Conservation (phyloP, 2,113 vertebrate genomes). For the Labrus mixtus region DNA sequence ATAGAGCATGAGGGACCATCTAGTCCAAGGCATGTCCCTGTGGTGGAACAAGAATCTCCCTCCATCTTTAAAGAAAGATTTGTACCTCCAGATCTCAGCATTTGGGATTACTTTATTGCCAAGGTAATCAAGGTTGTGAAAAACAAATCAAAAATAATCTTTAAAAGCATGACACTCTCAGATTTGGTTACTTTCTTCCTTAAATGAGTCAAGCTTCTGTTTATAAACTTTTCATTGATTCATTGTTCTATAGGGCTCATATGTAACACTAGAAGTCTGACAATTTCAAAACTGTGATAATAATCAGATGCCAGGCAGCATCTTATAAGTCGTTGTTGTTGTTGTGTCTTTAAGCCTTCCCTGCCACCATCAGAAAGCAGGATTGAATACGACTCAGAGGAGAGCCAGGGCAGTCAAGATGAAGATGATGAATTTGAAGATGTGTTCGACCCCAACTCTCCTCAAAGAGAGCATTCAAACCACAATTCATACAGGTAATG, state of each 20-base stretch:
- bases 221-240: no score
- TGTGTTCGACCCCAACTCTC: slow-evolving; percentile 82
- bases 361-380: slow-evolving; percentile 86
- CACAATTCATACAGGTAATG: slow-evolving; percentile 95
- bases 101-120: slow-evolving; percentile 98
- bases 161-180: not conserved
- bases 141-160: not conserved
- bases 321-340: not conserved
- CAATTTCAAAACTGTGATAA: no score
- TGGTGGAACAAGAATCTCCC: slow-evolving; percentile 82
- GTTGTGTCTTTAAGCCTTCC: slow-evolving; percentile 85
- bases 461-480: slow-evolving; percentile 92
- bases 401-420: slow-evolving; percentile 90
- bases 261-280: not conserved
- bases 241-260: no score
- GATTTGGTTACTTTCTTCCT: not conserved
- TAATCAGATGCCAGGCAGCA: not conserved
- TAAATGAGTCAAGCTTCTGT: not conserved
- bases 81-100: slow-evolving; percentile 95
- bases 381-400: slow-evolving; percentile 95
- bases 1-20: slow-evolving; percentile 85
- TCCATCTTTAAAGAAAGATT: slow-evolving; percentile 89
- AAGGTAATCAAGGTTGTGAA: slow-evolving; percentile 86
- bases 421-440: slow-evolving; percentile 84
- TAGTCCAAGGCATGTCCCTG: slow-evolving; percentile 67